These are phyloP conservation scores for Caradrina kadenii DNA, from an alignment of 2,888 invertebrate species.

Conservation along the genomic window DNA sequence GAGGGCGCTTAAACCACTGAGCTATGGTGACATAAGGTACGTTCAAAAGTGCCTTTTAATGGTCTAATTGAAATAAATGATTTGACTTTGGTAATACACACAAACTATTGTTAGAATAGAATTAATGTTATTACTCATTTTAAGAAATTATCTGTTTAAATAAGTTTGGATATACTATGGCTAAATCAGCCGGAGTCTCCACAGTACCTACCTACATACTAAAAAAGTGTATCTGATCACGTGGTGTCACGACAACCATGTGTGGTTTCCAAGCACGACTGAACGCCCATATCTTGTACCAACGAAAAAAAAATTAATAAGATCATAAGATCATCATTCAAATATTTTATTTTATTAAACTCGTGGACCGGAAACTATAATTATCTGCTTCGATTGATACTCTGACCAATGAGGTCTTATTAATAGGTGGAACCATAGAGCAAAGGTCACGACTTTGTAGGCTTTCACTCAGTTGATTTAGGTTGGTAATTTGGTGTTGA, in stretches of 20 bases:
- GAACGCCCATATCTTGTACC: conserved; percentile 61
- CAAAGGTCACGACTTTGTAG: conserved; percentile 41
- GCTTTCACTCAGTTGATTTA: conserved; percentile 56
- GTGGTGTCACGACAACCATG: conserved; percentile 18
- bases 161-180: too few species aligned
- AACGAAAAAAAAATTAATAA: conserved; percentile 50
- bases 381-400: conserved; percentile 62
- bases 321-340: conserved; percentile 49
- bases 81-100: too few species aligned
- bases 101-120: too few species aligned
- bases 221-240: neutral
- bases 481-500: conserved; percentile 39
- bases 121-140: too few species aligned
- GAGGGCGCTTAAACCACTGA: too few species aligned
- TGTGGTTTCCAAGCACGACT: conserved; percentile 35
- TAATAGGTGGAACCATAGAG: conserved; percentile 50
- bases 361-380: conserved; percentile 60
- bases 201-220: neutral
- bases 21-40: too few species aligned
- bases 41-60: too few species aligned
- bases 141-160: too few species aligned
- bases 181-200: too few species aligned
- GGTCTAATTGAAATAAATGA: too few species aligned
- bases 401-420: conserved; percentile 53
- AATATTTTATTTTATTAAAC: conserved; percentile 59